Percentiles rank a stretch among this genome's conserved stretches.
Conservation (phyloP, 2,113 vertebrate genomes). For the Cacatua alba region DNA sequence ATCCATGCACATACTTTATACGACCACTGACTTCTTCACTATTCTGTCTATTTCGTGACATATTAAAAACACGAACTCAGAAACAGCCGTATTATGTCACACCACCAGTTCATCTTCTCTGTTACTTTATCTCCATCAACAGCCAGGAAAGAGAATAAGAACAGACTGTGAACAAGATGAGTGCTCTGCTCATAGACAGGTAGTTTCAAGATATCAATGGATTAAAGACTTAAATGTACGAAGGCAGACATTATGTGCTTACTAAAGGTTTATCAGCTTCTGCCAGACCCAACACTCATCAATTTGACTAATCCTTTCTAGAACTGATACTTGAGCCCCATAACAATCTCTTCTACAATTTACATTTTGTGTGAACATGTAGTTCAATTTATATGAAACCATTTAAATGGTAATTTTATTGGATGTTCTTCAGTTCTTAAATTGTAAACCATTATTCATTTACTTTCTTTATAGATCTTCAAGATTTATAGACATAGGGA, state of each 20-base stretch:
- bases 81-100: background rate
- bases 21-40: background rate
- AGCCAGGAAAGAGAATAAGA: background rate
- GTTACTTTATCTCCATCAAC: background rate
- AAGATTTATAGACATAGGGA: background rate
- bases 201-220: background rate
- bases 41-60: accelerated
- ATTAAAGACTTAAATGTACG: background rate
- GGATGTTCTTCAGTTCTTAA: background rate
- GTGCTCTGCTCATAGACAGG: background rate
- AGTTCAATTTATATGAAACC: background rate
- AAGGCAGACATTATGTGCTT: background rate
- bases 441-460: background rate
- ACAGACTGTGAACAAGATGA: background rate
- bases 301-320: background rate
- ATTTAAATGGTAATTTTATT: background rate
- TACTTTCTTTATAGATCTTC: background rate
- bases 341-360: background rate
- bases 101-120: background rate
- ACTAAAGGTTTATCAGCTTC: background rate
- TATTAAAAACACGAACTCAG: background rate
- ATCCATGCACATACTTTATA: background rate
- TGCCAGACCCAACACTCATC: background rate
- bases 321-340: background rate
- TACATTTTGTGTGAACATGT: background rate